Evolutionary conservation across 2,888 invertebrate genomes (phyloP).

Genomic region (Cybosia mesomella): DNA sequence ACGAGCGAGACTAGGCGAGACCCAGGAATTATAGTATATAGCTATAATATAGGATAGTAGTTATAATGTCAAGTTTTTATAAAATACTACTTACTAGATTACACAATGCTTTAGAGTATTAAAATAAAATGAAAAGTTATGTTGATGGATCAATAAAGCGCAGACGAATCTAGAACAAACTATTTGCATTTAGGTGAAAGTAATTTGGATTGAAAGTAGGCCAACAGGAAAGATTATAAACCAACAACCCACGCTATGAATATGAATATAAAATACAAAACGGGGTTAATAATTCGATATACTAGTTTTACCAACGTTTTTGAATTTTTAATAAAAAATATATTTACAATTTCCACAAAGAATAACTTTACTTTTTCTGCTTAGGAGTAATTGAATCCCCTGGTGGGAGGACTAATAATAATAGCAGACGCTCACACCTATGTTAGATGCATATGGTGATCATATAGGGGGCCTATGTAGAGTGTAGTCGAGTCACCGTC

Average conservation of each 20-base stretch:
- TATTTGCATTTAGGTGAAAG: neutral
- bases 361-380: neutral
- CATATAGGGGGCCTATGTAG: too few relatives aligned
- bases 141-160: constrained; percentile 2
- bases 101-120: too few relatives aligned
- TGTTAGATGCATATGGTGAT: too few relatives aligned
- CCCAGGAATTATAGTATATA: too few relatives aligned
- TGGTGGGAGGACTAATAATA: neutral
- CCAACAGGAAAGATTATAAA: constrained; percentile 4
- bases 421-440: too few relatives aligned
- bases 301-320: neutral
- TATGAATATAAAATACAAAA: constrained; percentile 5
- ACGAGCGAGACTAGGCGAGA: too few relatives aligned
- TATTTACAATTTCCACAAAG: neutral
- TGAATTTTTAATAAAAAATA: neutral
- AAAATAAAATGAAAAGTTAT: neutral
- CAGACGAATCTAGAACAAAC: neutral
- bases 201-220: constrained; percentile 3
- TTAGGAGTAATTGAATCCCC: neutral
- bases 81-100: too few relatives aligned
- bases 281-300: neutral
- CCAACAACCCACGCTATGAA: constrained; percentile 11
- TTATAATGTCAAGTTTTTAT: too few relatives aligned
- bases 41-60: too few relatives aligned
- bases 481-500: too few relatives aligned